phyloP scores from a whole-genome alignment of 2,797 vertebrate genomes.

The Triplophysa yarkandensis region DNA sequence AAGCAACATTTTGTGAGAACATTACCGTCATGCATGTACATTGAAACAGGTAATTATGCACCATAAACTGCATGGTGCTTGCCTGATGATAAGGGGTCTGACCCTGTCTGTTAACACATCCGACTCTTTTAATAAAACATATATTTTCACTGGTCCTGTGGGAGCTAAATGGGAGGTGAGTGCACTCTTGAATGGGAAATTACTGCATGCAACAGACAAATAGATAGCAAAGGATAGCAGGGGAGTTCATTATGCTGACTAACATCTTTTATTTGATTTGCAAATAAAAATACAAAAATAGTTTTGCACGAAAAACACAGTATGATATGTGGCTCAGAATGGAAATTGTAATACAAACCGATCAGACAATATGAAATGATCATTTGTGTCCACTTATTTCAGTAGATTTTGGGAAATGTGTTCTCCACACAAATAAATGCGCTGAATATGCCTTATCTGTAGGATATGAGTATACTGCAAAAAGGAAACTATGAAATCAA shows the following conservation, averaged over 20 bases:
- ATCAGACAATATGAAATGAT: background rate
- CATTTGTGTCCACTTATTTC: background rate
- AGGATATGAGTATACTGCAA: background rate
- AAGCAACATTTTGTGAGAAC: slow-evolving; percentile 3
- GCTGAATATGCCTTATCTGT: background rate
- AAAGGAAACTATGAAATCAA: background rate
- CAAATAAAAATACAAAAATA: background rate
- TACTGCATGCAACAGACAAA: background rate
- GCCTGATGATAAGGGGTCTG: background rate
- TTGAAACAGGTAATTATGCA: background rate
- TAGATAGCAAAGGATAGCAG: too few relatives aligned
- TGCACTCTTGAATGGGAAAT: background rate
- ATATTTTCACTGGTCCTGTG: background rate
- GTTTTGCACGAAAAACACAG: background rate
- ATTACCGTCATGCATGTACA: background rate
- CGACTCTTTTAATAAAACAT: background rate
- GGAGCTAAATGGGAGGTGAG: background rate
- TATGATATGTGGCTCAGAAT: background rate
- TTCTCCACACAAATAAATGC: background rate
- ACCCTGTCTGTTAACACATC: background rate
- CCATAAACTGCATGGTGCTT: background rate
- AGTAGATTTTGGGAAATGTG: background rate
- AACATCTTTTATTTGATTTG: background rate
- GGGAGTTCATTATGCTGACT: background rate
- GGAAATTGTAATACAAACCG: background rate